These are phyloP conservation scores for Drosophila kohkoa DNA, from an alignment of 1,140 invertebrate genomes.

Conservation along the genomic window DNA sequence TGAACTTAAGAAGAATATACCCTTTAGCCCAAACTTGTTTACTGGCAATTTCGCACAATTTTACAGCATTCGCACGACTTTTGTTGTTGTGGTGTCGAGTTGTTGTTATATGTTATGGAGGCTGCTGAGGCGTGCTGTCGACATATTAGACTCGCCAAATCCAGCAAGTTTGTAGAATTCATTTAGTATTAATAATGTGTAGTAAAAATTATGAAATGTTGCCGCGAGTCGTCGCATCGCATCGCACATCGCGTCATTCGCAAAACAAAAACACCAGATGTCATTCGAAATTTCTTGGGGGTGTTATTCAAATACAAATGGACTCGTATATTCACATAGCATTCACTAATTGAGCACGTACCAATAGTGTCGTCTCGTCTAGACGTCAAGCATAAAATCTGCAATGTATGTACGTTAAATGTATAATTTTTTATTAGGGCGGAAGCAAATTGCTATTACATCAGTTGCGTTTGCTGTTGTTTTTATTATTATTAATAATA, in stretches of 20 bases:
- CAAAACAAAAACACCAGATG: slow-evolving; percentile 35
- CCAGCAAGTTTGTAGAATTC: slow-evolving; percentile 2
- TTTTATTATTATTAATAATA: background rate
- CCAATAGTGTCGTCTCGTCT: slow-evolving; percentile 81
- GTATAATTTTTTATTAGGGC: slow-evolving; percentile 65
- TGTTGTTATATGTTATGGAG: slow-evolving; percentile 10
- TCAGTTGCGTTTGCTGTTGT: slow-evolving; percentile 35
- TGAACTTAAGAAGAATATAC: background rate
- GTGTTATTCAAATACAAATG: slow-evolving; percentile 20
- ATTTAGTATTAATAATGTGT: slow-evolving; percentile 6
- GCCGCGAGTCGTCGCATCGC: slow-evolving; percentile 28
- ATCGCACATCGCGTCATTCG: slow-evolving; percentile 11
- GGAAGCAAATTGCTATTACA: slow-evolving; percentile 66
- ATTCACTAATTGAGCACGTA: slow-evolving; percentile 75
- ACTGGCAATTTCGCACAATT: slow-evolving; percentile 41
- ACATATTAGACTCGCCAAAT: slow-evolving; percentile 9
- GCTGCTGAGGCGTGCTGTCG: background rate
- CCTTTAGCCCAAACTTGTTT: background rate
- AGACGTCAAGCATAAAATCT: slow-evolving; percentile 80
- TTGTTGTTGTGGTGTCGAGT: slow-evolving; percentile 30
- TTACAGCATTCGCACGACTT: slow-evolving; percentile 64
- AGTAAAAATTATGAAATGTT: slow-evolving; percentile 64
- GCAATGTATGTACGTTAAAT: slow-evolving; percentile 64
- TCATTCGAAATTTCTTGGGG: slow-evolving; percentile 52
- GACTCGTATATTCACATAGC: slow-evolving; percentile 8